phyloP scores from a whole-genome alignment of 2,888 invertebrate species.

The Dioctria linearis region DNA sequence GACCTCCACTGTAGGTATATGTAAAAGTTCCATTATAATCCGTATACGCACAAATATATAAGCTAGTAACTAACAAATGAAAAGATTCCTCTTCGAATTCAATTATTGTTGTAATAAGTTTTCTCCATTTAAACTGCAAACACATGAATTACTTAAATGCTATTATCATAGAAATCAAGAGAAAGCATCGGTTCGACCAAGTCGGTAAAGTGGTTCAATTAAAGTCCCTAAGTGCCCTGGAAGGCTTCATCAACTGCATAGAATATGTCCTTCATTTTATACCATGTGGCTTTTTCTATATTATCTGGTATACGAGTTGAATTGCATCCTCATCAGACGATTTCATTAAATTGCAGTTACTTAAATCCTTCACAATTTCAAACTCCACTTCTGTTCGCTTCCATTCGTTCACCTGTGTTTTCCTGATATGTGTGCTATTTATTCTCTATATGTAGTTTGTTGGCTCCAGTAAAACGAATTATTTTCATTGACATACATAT shows the following conservation, averaged over 20 bases:
- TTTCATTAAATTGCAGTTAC: conserved; percentile 2
- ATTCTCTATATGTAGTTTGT: no score
- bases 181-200: conserved; percentile 12
- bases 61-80: no score
- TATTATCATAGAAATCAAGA: conserved; percentile 8
- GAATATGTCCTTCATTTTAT: not conserved
- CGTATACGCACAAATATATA: no score
- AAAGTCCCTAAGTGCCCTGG: conserved; percentile 10
- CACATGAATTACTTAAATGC: conserved; percentile 13
- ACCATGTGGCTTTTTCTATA: not conserved
- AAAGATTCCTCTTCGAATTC: no score
- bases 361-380: not conserved
- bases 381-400: not conserved
- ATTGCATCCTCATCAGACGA: not conserved
- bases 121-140: not conserved
- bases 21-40: no score
- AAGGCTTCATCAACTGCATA: conserved; percentile 36
- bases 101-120: not conserved
- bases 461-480: no score
- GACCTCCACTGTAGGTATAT: no score
- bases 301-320: not conserved
- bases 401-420: no score
- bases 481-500: no score
- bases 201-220: conserved; percentile 35
- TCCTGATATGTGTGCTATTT: no score